Conservation (phyloP, 2,113 vertebrate species). For the Symphodus melops region DNA sequence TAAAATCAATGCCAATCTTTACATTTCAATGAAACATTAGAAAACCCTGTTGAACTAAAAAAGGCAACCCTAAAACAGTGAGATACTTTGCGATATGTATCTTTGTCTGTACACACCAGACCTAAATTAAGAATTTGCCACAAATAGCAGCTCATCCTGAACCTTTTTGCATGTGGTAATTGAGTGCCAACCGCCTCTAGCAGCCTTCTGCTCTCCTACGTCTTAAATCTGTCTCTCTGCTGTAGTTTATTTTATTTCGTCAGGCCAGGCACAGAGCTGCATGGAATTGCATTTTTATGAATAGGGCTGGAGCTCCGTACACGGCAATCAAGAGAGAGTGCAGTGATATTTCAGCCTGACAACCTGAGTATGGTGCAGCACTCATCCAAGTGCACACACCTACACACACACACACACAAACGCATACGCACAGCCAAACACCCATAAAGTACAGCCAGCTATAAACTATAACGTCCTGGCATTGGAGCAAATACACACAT, state of each 20-base stretch:
- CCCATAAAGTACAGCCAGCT: constrained; percentile 62
- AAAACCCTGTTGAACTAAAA: no score
- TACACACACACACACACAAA: constrained; percentile 39
- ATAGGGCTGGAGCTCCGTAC: constrained; percentile 63
- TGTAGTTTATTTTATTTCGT: constrained; percentile 53
- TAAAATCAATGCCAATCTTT: no score
- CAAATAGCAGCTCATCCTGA: constrained; percentile 10
- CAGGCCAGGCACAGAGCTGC: constrained; percentile 53
- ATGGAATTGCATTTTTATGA: constrained; percentile 81
- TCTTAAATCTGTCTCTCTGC: constrained; percentile 60
- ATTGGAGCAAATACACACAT: constrained; percentile 68
- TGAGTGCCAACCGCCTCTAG: constrained; percentile 11
- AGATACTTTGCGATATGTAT: neutral
- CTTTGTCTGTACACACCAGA: neutral
- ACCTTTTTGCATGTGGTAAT: constrained; percentile 27
- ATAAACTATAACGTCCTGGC: constrained; percentile 63
- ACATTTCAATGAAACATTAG: no score
- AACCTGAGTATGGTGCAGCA: constrained; percentile 55
- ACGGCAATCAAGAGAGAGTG: constrained; percentile 79
- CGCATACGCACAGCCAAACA: constrained; percentile 25
- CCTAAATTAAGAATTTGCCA: neutral
- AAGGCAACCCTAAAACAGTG: neutral
- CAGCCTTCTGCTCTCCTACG: constrained; percentile 5
- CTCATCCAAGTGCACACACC: constrained; percentile 34
- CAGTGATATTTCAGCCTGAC: constrained; percentile 80